Evolutionary conservation across 2,113 vertebrate species (phyloP), one percentile per base, ranked within the genome.

Genomic region (Todiramphus saurophagus): DNA sequence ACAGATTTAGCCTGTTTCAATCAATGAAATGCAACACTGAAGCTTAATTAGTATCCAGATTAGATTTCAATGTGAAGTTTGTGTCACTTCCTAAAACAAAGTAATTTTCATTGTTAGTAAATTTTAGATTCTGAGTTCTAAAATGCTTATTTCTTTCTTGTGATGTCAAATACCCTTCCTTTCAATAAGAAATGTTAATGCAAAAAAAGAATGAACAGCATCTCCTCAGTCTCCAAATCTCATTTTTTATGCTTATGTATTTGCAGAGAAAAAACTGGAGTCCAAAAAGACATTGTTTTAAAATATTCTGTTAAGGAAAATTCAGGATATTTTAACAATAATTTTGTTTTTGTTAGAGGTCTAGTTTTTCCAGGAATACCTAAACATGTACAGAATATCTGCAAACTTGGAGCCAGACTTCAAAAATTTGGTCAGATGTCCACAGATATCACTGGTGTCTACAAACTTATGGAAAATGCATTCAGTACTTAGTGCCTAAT

Each of bases 401-500:
- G 13, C 16, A 58, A 13, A 31, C 41, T 76, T 63, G 63, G 6
- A 90, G 8, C 0, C 16, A 39, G 33, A 64, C 37, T 92, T 89
- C 9, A 83, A 27, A 77, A 66, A 37, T 60, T 56, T 74, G 4
- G 2, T 89, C 37, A 64, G 16, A 50, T 50, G 5, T 67, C 16
- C 20, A 48, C 25, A 77, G 31, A n/a, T 44, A 35, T 27, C 16
- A 15, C 17, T 50, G 30, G 5, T 43, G 15, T 21, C 37, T 73
- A 56, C 46, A 24, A 93, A 15, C 6, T 18, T 82, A 11, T 63
- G 39, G 75, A 84, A 87, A 79, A 78, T n/a, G 43, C 10, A 35
- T 1, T 51, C 0, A 0, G 8, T 58, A 30, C 0, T 2, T 93
- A 37, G 9, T 48, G 17, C 7, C 8, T 78, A 50, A 76, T 70